Conservation (phyloP, 2,797 vertebrate genomes). For the Enteromius paludinosus region DNA sequence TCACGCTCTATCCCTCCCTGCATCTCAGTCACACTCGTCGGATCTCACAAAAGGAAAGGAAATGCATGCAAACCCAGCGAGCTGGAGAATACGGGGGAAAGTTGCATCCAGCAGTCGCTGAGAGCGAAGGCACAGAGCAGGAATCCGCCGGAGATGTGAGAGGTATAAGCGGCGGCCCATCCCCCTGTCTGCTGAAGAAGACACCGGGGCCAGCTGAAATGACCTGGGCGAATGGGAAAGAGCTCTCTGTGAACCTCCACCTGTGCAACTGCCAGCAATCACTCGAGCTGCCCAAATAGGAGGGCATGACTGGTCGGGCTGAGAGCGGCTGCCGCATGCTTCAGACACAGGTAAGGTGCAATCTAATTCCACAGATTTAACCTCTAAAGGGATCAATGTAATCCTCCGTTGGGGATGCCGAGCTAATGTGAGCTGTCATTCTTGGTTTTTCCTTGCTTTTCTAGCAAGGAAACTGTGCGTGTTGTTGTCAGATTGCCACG, state of each 20-base stretch:
- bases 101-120: constrained; percentile 46
- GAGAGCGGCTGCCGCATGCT: constrained; percentile 54
- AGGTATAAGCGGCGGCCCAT: constrained; percentile 43
- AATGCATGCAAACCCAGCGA: constrained; percentile 40
- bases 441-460: neutral
- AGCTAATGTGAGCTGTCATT: neutral
- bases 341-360: constrained; percentile 60
- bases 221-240: constrained; percentile 58
- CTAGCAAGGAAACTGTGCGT: neutral
- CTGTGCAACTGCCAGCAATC: constrained; percentile 27
- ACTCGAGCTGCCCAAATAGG: constrained; percentile 42
- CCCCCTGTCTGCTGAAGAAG: constrained; percentile 39
- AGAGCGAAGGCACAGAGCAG: constrained; percentile 30
- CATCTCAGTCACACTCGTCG: constrained; percentile 52
- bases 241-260: constrained; percentile 71
- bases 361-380: constrained; percentile 43
- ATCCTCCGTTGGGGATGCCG: neutral
- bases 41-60: constrained; percentile 50
- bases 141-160: constrained; percentile 55
- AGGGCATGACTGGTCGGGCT: constrained; percentile 49
- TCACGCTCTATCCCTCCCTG: constrained; percentile 48
- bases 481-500: constrained; percentile 1
- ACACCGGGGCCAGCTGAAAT: constrained; percentile 58
- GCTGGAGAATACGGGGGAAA: constrained; percentile 49
- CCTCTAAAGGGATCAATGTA: constrained; percentile 14